Base-by-base conservation (phyloP, 64 coral and sea anemone genomes). In the Montipora efflorescens region DNA sequence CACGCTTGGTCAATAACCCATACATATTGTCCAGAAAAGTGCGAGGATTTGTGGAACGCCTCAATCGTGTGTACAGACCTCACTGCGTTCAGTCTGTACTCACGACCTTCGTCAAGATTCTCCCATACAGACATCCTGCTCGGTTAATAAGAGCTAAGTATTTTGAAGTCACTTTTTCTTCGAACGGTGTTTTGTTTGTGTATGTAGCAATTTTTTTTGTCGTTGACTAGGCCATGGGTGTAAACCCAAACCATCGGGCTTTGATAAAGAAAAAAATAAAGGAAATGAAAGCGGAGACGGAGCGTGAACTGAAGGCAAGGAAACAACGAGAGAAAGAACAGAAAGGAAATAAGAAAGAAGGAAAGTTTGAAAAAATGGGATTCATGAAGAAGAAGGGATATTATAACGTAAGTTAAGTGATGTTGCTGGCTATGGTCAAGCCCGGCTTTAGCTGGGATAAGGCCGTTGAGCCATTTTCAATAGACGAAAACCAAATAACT, bases 301-400 rank as follows among this genome's bases (percentile, higher is more conserved):
- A 74, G 3, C 80, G 83, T 43, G 92, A 93, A 43, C 74, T 74
- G n/a, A 93, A 93, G 74, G 84, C 76, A n/a, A 88, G 68, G 22
- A 93, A 93, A 74, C 91, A 87, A n/a, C 76, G 58, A 74, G 92
- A 93, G 68, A 93, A 93, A 25, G 91, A 93, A 18, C 82, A 73
- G 52, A 93, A 80, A 51, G 47, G 83, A 70, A 75, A 84, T 9
- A 93, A 92, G 58, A 92, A 92, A 51, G 91, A 93, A 36, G 92
- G 81, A 66, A 93, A 93, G 77, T 78, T 92, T 47, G 92, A 93
- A 9, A 93, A 88, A 69, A 76, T 93, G 77, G 92, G 92, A 48
- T 93, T 93, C 74, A 93, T 93, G 36, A 86, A 86, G 20, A 93
- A 93, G 92, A 93, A 80, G 77, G 92, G 84, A 8, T 67, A 79